Evolutionary conservation across 1,140 invertebrate species (phyloP), one percentile per base, ranked within the genome.

Genomic region (Dendroctonus ponderosae): DNA sequence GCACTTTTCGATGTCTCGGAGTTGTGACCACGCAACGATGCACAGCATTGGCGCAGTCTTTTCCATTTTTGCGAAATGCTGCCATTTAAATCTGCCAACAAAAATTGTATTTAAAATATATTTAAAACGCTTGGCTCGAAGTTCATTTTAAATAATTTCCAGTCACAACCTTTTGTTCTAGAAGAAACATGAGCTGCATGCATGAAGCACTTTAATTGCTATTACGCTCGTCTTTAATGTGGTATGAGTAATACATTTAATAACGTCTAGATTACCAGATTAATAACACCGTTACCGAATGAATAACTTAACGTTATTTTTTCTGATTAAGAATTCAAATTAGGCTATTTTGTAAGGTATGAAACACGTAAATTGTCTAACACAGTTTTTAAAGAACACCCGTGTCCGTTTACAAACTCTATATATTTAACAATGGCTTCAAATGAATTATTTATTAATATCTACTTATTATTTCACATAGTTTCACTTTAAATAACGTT

Each of bases 61-160:
- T 87, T 80, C 87, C 88, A 89, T 81, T 87, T 82, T 77, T 89
- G 87, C 41, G 87, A 87, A 68, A 90, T 83, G 75, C 86, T 89
- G 68, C 87, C 87, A 75, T 89, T 89, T 87, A 89, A 80, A 77
- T 90, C 88, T 89, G 83, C 61, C 85, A 86, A 73, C 75, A 69
- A 66, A 58, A 12, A 62, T n/a, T n/a, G n/a, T n/a, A n/a, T n/a
- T n/a, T n/a, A n/a, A n/a, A n/a, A n/a, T n/a, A n/a, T n/a, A n/a
- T 26, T 26, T 26, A 26, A 26, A 26, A 26, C 26, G 3, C 26
- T 26, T 26, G 26, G 26, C 26, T 26, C 26, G 26, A 26, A 26
- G 26, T 26, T 26, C 26, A 26, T 26, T 26, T 26, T 26, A 26
- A 26, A 26, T 26, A 1, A 1, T 26, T 26, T 26, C 26, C 26